Evolutionary conservation across 1,140 invertebrate genomes (phyloP).

Genomic region (Campodea augens): DNA sequence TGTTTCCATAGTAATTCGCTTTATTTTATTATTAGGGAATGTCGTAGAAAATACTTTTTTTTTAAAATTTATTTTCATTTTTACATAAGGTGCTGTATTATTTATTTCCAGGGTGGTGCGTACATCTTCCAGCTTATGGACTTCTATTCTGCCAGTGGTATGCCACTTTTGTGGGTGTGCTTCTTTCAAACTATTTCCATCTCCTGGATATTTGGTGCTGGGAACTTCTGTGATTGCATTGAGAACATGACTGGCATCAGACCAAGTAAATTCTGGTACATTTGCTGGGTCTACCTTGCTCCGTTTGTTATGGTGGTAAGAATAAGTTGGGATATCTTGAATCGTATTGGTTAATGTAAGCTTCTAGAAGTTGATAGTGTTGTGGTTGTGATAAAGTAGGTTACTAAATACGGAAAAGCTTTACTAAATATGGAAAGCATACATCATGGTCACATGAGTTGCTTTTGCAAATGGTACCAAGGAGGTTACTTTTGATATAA

Average conservation of each 20-base stretch:
- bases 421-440: no score
- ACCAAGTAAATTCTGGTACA: conserved; percentile 35
- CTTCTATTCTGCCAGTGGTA: conserved; percentile 46
- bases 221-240: conserved; percentile 38
- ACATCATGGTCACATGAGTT: no score
- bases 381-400: neutral
- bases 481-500: neutral
- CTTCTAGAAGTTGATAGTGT: neutral
- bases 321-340: conserved; percentile 8
- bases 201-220: conserved; percentile 42
- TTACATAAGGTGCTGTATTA: no score
- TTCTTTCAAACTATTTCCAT: conserved; percentile 45
- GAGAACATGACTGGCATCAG: conserved; percentile 42
- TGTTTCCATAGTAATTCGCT: no score
- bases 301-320: conserved; percentile 39
- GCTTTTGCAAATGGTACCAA: neutral
- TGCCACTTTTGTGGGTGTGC: conserved; percentile 43
- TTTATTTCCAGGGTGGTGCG: conserved; percentile 36
- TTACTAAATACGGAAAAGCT: neutral
- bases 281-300: conserved; percentile 39
- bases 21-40: no score
- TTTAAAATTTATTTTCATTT: conserved; percentile 8
- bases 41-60: neutral
- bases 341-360: neutral
- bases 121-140: conserved; percentile 54